Evolutionary conservation across 2,113 vertebrate species (phyloP), one percentile per base, ranked within the genome.

Genomic region (Lepus americanus): DNA sequence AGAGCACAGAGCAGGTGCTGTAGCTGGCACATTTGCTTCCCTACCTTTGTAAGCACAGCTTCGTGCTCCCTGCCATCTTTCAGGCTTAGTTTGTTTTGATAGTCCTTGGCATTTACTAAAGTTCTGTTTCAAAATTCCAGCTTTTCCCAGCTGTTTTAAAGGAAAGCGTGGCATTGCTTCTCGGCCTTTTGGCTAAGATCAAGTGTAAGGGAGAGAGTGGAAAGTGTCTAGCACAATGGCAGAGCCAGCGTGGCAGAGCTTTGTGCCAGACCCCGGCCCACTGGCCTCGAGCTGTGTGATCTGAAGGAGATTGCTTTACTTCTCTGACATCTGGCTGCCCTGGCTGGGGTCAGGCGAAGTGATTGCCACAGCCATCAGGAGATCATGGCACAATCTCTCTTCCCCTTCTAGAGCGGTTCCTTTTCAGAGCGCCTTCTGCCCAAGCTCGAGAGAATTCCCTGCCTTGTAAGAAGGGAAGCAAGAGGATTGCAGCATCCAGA

Each of bases 381-480:
- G 70, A n/a, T 23, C 14, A 31, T 6, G 29, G 64, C 64, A 31
- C 55, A 25, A 29, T 4, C 19, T 19, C n/a, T 77, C 51, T 13
- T 49, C 5, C 33, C 14, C 29, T 84, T 23, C 59, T 0, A 17
- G 51, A 13, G 14, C 19, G 55, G 22, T 27, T 33, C 63, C 14
- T 87, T 33, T 89, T 64, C 55, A 81, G 93, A 44, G 44, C 64
- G 79, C 44, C 77, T 72, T 53, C 39, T 82, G 36, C 64, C 63
- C 20, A 61, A 10, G 36, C 49, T 80, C 11, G 13, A 39, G 22
- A 11, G 31, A 76, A 53, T 64, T 31, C 63, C 29, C 8, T 2
- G 19, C 5, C 8, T 44, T n/a, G 29, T 6, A 10, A 29, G 27
- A 17, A 27, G 66, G 67, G 66, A 74, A 27, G 5, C 44, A 6